Conservation (phyloP, 2,888 invertebrate species). For the Crepidodera aurea region DNA sequence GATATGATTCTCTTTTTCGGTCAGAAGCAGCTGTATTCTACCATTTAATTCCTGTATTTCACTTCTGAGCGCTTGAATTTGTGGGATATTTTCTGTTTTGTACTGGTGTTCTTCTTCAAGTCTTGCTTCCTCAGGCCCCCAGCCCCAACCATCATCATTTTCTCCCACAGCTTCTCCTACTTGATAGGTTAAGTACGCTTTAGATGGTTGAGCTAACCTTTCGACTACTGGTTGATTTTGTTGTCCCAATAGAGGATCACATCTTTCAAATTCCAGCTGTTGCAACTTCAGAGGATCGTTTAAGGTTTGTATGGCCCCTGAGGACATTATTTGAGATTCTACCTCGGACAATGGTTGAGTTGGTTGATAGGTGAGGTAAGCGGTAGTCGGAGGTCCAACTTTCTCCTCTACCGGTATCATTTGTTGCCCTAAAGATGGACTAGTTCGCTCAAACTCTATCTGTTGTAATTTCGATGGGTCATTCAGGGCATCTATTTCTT, state of each 20-base stretch:
- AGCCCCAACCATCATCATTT: conserved; percentile 71
- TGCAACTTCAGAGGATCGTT: conserved; percentile 33
- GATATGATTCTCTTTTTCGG: conserved; percentile 66
- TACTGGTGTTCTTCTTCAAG: conserved; percentile 62
- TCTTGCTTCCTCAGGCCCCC: conserved; percentile 65
- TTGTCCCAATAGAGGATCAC: conserved; percentile 34
- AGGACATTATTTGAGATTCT: conserved; percentile 44
- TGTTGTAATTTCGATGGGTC: conserved; percentile 36
- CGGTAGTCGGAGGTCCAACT: conserved; percentile 46
- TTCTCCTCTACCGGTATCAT: conserved; percentile 40
- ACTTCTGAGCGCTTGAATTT: conserved; percentile 52
- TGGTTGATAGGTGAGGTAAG: conserved; percentile 50
- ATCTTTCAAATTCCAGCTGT: conserved; percentile 42
- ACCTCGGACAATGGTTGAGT: no score
- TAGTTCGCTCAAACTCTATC: conserved; percentile 43
- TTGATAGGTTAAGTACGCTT: conserved; percentile 52
- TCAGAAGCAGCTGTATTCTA: conserved; percentile 67
- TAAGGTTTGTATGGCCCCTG: conserved; percentile 29
- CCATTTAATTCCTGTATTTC: conserved; percentile 66
- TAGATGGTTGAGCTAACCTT: conserved; percentile 43
- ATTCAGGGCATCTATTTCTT: conserved; percentile 33
- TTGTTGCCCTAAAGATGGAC: conserved; percentile 35
- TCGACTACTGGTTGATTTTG: conserved; percentile 35
- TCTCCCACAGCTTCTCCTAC: conserved; percentile 52
- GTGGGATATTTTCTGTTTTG: conserved; percentile 45